phyloP scores from a whole-genome alignment of 2,113 vertebrate genomes.

The Saccopteryx bilineata region DNA sequence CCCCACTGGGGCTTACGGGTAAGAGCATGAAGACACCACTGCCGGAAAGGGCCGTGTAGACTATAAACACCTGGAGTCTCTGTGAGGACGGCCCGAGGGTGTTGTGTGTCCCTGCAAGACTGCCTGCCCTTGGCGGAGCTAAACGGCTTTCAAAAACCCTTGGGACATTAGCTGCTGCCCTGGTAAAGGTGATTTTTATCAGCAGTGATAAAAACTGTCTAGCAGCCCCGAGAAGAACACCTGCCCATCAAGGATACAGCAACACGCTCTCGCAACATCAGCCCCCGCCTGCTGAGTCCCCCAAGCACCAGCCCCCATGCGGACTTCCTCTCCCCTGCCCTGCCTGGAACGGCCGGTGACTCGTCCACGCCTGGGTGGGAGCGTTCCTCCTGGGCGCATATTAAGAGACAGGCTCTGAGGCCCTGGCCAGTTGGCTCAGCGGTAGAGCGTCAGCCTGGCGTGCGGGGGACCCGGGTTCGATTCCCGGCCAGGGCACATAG shows the following conservation, averaged over 20 bases:
- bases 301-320: neutral
- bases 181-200: neutral
- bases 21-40: no score
- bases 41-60: fast-evolving
- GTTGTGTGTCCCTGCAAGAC: neutral
- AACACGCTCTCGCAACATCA: neutral
- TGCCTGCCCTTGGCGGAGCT: neutral
- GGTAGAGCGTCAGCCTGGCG: no score
- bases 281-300: neutral
- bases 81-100: neutral
- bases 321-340: neutral
- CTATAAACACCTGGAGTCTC: fast-evolving
- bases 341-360: fast-evolving
- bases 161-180: neutral
- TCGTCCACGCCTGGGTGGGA: fast-evolving
- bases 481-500: no score
- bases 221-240: neutral
- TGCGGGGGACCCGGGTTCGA: no score
- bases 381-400: neutral
- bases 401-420: no score
- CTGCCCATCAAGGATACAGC: no score
- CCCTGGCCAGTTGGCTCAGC: no score
- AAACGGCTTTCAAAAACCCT: neutral
- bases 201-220: neutral
- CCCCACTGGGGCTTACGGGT: fast-evolving